Percentiles rank a stretch among this genome's conserved stretches.
phyloP scores from a whole-genome alignment of 2,888 invertebrate species.

The Heliconius ethilla region DNA sequence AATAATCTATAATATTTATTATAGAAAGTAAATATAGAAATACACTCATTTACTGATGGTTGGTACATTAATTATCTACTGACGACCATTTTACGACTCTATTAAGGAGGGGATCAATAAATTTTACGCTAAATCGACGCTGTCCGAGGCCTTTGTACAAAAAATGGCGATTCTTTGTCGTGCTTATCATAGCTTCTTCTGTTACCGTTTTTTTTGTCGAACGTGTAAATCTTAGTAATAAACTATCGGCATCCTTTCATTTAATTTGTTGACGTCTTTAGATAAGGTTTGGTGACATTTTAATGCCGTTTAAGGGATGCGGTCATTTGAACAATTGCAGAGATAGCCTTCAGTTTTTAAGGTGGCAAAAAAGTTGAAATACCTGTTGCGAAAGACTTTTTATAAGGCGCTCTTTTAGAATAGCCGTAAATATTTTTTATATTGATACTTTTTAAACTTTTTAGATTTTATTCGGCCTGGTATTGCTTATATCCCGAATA shows the following conservation, averaged over 20 bases:
- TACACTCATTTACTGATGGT: background rate
- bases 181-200: conserved; percentile 46
- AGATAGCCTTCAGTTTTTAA: conserved; percentile 30
- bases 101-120: conserved; percentile 6
- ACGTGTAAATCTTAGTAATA: conserved; percentile 64
- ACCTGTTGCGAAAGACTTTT: conserved; percentile 13
- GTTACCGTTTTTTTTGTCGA: conserved; percentile 48
- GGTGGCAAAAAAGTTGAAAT: conserved; percentile 23
- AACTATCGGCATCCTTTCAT: conserved; percentile 55
- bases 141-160: conserved; percentile 19
- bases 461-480: background rate
- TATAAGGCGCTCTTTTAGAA: conserved; percentile 5
- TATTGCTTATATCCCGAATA: too few relatives aligned
- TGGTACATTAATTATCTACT: background rate
- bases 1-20: background rate
- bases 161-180: conserved; percentile 33
- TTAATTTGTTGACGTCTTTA: conserved; percentile 53
- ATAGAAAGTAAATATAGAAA: background rate
- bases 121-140: conserved; percentile 32
- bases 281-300: conserved; percentile 57
- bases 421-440: background rate
- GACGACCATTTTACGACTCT: conserved; percentile 16
- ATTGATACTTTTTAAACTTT: background rate
- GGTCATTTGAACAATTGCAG: conserved; percentile 44
- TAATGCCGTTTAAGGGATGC: conserved; percentile 41